phyloP scores from a whole-genome alignment of 2,113 vertebrate species.

The Lycocorax pyrrhopterus region DNA sequence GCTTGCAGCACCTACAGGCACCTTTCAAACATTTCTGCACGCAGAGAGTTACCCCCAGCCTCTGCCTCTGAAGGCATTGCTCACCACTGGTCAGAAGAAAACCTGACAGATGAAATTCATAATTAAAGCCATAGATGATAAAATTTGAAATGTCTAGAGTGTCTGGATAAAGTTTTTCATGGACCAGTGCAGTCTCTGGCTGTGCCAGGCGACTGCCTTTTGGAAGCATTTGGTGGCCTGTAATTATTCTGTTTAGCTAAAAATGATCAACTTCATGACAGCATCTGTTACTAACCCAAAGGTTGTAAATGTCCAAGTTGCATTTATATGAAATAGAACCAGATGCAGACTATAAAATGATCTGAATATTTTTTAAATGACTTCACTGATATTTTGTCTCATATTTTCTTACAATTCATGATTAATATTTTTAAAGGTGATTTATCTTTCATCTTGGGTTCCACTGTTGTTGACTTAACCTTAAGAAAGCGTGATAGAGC shows the following conservation, averaged over 20 bases:
- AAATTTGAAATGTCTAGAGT: not conserved
- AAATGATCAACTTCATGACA: not conserved
- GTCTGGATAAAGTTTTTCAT: not conserved
- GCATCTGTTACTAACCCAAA: constrained; percentile 26
- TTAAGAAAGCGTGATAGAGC: not conserved
- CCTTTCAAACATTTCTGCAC: not conserved
- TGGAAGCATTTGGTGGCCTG: constrained; percentile 10
- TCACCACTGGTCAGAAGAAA: not conserved
- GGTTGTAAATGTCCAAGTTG: not conserved
- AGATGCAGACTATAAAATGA: constrained; percentile 23
- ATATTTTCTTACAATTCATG: not conserved
- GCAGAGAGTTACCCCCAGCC: not conserved
- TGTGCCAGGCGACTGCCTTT: not conserved
- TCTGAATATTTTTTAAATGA: constrained; percentile 35
- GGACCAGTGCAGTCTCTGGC: not conserved
- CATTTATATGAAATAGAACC: constrained; percentile 18
- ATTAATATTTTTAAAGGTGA: constrained; percentile 38
- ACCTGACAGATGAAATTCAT: not conserved
- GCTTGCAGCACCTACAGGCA: not conserved
- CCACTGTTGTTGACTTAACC: not conserved
- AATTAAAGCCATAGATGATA: constrained; percentile 4
- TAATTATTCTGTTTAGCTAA: not conserved
- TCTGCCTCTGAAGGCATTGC: not conserved
- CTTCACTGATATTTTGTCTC: constrained; percentile 32
- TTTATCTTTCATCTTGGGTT: constrained; percentile 40